Percentiles rank a stretch among this genome's conserved stretches.
These are phyloP conservation scores for Pangasius djambal DNA, from an alignment of 2,797 vertebrate species.

Conservation along the genomic window DNA sequence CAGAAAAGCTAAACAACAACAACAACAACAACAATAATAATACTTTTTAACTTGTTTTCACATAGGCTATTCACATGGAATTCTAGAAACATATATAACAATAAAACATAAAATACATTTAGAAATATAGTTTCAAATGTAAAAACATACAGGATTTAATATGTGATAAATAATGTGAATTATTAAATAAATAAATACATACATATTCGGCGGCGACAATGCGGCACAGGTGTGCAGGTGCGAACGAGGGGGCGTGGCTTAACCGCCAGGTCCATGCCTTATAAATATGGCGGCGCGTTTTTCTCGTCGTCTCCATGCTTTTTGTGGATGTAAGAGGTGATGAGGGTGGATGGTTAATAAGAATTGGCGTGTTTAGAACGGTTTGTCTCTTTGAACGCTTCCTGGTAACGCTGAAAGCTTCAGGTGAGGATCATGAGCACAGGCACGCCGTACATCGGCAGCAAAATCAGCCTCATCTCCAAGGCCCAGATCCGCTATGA, in stretches of 20 bases:
- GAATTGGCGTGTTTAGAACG: background rate
- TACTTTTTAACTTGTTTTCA: background rate
- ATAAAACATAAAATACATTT: background rate
- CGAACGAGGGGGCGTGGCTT: conserved; percentile 34
- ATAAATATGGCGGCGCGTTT: conserved; percentile 15
- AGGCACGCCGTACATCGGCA: conserved; percentile 85
- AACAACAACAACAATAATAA: background rate
- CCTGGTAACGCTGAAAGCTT: too few species aligned
- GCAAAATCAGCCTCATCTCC: conserved; percentile 89
- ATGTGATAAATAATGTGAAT: background rate
- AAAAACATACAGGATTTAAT: background rate
- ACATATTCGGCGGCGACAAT: background rate
- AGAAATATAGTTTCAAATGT: background rate
- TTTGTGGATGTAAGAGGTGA: background rate
- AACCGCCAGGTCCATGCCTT: background rate
- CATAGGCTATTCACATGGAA: background rate
- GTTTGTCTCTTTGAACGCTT: background rate
- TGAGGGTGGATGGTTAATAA: background rate
- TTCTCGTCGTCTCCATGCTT: rapidly evolving
- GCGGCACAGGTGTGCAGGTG: conserved; percentile 26
- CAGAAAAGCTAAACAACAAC: too few species aligned
- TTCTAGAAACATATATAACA: background rate
- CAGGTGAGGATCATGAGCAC: conserved; percentile 76
- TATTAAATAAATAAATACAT: background rate
- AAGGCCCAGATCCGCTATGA: conserved; percentile 96